Base-by-base conservation (phyloP, 2,888 invertebrate genomes). In the Habrosyne pyritoides region DNA sequence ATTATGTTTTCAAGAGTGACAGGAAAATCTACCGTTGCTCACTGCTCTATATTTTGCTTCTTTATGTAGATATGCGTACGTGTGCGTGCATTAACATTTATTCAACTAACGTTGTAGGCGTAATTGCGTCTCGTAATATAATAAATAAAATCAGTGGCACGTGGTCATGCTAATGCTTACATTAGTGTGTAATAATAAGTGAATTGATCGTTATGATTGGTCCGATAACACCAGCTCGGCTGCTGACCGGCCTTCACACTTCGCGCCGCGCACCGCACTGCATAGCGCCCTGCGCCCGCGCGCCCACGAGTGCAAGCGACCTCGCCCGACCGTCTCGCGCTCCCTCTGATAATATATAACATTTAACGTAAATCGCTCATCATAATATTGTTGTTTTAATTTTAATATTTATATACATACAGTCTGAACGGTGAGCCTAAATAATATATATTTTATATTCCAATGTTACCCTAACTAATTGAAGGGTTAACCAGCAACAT, bases 201-300 rank as follows among this genome's bases (percentile, higher is more conserved):
- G 71, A 75, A 74, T 71, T 74, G 81, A 83, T 87, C 78, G 78
- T 82, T 84, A 83, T 74, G 84, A 86, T 84, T 84, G 87, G 86
- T 79, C 71, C 86, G 89, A 89, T 90, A 89, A 87, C 73, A 77
- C 69, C 71, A 74, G 87, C 84, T 79, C 89, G 91, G 90, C 84
- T 90, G 87, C 85, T 90, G 91, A 91, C 91, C 91, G 91, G 82
- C 91, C 91, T 91, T 91, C 91, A 90, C 91, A 80, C 85, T 71
- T 73, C 75, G 72, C 75, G 77, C 71, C 54, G 54, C 59, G 52
- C 42, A 54, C 59, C 33, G 33, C n/a, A n/a, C n/a, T n/a, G n/a
- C n/a, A n/a, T n/a, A n/a, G n/a, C n/a, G n/a, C n/a, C 33, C 63
- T 60, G 57, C 52, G 71, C 56, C 55, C 55, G 71, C 66, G 72